These are phyloP conservation scores for Ditula angustiorana DNA, from an alignment of 2,888 invertebrate species.

Conservation along the genomic window DNA sequence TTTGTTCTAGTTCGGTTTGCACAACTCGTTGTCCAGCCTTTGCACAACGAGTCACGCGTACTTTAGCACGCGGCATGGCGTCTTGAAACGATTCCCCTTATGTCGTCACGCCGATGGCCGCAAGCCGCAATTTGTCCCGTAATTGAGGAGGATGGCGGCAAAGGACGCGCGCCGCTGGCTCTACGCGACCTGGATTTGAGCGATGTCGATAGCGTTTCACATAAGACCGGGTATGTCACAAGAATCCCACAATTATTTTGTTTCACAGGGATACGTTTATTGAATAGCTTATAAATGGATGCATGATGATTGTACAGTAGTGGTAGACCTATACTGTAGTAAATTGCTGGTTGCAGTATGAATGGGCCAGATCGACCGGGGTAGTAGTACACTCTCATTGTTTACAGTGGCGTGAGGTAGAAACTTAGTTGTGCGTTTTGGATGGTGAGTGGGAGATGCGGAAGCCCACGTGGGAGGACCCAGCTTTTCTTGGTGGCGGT, in stretches of 20 bases:
- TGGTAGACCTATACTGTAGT: too few relatives aligned
- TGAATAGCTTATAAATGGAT: too few relatives aligned
- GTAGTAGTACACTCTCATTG: too few relatives aligned
- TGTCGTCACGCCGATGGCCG: neutral
- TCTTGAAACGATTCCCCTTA: conserved; percentile 5
- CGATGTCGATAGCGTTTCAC: conserved; percentile 3
- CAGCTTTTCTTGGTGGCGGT: too few relatives aligned
- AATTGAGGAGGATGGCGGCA: conserved; percentile 20
- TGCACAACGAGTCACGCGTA: conserved; percentile 8
- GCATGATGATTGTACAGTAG: too few relatives aligned
- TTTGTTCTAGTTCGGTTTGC: too few relatives aligned
- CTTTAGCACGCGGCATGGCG: conserved; percentile 1
- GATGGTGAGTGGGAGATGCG: too few relatives aligned
- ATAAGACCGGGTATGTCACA: neutral
- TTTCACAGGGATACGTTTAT: conserved; percentile 11
- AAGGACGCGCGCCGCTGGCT: conserved; percentile 39
- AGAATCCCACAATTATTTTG: neutral
- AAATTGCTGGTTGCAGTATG: too few relatives aligned
- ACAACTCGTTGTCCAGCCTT: neutral
- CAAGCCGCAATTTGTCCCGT: conserved; percentile 20
- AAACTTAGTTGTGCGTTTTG: too few relatives aligned
- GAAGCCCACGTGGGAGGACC: too few relatives aligned
- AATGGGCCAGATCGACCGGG: too few relatives aligned
- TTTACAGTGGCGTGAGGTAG: too few relatives aligned
- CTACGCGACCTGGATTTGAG: conserved; percentile 35